Evolutionary conservation across 2,113 vertebrate genomes (phyloP), one percentile per base, ranked within the genome.

Genomic region (Leuciscus idus): DNA sequence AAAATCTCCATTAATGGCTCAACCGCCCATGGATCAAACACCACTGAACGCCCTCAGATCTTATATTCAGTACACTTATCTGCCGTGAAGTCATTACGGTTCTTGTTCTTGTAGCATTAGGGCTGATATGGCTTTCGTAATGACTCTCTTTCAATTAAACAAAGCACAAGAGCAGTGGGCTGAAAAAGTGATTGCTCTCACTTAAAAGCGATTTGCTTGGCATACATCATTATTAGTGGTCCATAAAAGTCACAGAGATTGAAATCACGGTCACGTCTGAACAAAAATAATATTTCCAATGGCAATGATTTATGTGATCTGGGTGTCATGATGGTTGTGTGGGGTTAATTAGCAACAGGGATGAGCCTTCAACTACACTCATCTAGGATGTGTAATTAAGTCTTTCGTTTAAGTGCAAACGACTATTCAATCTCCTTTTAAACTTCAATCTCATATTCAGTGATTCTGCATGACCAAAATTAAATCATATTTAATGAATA

Each of bases 271-370:
- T 90, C 87, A 86, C 85, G n/a, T 87, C 82, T 26, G 72, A 43
- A 62, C 80, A 86, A 83, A 88, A 89, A 88, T 88, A 90, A 90
- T 89, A 73, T 87, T 90, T 89, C 81, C 39, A 26, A 19, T n/a
- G 62, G 77, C 84, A 62, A 74, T 87, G 84, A 85, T 90, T 89
- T 86, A 84, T 86, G 84, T 50, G 84, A 85, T 83, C 75, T 61
- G 55, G 87, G 88, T 62, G 83, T 73, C 83, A 74, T 50, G 75
- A 64, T 36, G 74, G 78, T 33, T 88, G 82, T 78, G 76, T 84
- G 75, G 74, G 91, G 89, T 89, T 91, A 91, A 92, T 92, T 91
- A 91, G 89, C 46, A 75, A 81, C 82, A 85, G 76, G 85, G 85
- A 89, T 79, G 85, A 84, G 84, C 79, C 89, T 81, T 87, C 74